These are phyloP conservation scores for Platorchestia sp. DNA, from an alignment of 1,140 invertebrate species.

Conservation along the genomic window DNA sequence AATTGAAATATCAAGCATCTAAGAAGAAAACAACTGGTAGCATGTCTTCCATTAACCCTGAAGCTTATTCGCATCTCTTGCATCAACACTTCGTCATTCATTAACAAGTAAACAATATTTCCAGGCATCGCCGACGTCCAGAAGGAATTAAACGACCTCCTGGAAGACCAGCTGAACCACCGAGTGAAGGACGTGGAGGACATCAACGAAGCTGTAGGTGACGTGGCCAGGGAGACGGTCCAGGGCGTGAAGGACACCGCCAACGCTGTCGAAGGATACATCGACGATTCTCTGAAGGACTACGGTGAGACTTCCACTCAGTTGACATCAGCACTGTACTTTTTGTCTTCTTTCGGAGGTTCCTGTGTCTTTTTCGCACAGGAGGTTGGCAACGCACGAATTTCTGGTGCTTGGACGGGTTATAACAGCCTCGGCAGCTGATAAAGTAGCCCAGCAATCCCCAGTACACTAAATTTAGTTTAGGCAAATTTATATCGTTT, in stretches of 20 bases:
- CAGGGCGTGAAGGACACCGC: slow-evolving; percentile 33
- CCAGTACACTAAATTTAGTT: neutral
- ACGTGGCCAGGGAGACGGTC: slow-evolving; percentile 24
- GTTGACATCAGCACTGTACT: neutral
- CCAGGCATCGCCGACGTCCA: slow-evolving; percentile 36
- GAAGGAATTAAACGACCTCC: slow-evolving; percentile 34
- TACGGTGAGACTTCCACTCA: neutral
- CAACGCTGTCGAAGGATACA: slow-evolving; percentile 49
- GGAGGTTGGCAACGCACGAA: neutral
- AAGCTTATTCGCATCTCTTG: neutral
- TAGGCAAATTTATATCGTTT: neutral
- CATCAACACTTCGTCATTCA: neutral
- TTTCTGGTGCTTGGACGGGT: neutral
- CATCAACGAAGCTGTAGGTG: slow-evolving; percentile 21
- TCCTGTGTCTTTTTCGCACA: neutral
- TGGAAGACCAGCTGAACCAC: slow-evolving; percentile 42
- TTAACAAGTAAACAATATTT: neutral
- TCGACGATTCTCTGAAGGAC: slow-evolving; percentile 36
- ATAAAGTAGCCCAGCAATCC: neutral
- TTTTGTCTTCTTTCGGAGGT: neutral
- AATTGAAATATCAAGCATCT: neutral
- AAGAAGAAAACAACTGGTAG: neutral
- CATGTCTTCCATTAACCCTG: neutral
- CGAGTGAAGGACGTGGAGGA: slow-evolving; percentile 13
- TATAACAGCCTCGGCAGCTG: neutral